phyloP scores from a whole-genome alignment of 1,140 invertebrate genomes.

The Sitobion miscanthi region DNA sequence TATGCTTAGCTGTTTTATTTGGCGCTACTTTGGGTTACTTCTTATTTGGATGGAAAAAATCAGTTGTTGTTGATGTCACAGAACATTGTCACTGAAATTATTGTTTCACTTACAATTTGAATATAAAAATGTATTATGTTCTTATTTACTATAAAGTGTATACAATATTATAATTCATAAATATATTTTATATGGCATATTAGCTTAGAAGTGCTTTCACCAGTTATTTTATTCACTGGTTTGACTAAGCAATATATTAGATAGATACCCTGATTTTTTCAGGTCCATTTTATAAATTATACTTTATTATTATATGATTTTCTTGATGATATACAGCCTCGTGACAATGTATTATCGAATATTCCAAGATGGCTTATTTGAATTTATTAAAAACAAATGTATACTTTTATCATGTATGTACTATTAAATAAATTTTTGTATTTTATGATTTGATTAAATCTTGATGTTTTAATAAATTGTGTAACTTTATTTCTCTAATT shows the following conservation, averaged over 20 bases:
- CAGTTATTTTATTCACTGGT: slow-evolving; percentile 22
- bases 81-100: slow-evolving; percentile 87
- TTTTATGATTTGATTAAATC: slow-evolving; percentile 33
- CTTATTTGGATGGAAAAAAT: slow-evolving; percentile 91
- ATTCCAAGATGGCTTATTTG: background rate
- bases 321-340: background rate
- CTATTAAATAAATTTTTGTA: slow-evolving; percentile 10
- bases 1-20: slow-evolving; percentile 87
- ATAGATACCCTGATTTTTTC: background rate
- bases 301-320: background rate
- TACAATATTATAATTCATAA: slow-evolving; percentile 31
- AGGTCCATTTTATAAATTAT: background rate
- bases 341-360: background rate
- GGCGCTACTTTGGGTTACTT: slow-evolving; percentile 92
- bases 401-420: background rate
- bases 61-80: slow-evolving; percentile 87
- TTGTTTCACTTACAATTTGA: background rate
- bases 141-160: slow-evolving; percentile 31
- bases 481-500: background rate
- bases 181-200: background rate
- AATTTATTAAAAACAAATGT: background rate
- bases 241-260: background rate
- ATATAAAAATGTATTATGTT: background rate
- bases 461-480: background rate
- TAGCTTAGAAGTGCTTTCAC: background rate